phyloP scores from a whole-genome alignment of 2,888 invertebrate species.

The Lasioglossum figueresi region DNA sequence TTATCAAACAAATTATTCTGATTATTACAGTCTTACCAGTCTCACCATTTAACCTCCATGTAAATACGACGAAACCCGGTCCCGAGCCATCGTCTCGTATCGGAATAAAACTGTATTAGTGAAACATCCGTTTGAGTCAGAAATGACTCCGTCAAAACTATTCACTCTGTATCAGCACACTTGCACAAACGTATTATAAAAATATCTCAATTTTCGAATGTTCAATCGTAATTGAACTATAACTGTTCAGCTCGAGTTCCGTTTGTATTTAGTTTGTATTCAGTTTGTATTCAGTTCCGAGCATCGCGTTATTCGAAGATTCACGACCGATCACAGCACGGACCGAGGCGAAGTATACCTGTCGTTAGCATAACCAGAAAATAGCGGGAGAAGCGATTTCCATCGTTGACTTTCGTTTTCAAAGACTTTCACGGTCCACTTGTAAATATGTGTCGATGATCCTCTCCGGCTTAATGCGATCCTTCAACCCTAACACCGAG shows the following conservation, averaged over 20 bases:
- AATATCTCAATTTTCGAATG: not conserved
- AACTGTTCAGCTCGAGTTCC: not conserved
- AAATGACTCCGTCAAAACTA: not conserved
- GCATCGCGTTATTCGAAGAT: not conserved
- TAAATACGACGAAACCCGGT: not conserved
- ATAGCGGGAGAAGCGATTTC: not conserved
- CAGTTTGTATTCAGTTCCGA: not conserved
- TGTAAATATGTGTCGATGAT: not conserved
- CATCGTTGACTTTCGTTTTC: constrained; percentile 13
- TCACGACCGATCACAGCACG: not conserved
- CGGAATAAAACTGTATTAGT: no score
- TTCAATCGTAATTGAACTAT: not conserved
- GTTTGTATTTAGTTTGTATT: not conserved
- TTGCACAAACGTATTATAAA: not conserved
- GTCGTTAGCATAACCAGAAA: not conserved
- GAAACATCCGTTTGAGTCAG: no score
- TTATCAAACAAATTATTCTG: not conserved
- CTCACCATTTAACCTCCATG: not conserved
- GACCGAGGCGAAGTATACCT: not conserved
- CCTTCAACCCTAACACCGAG: constrained; percentile 1
- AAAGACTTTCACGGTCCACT: not conserved
- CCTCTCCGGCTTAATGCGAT: not conserved
- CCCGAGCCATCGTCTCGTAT: no score
- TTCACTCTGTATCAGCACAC: not conserved
- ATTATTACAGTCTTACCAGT: not conserved